Base-by-base conservation (phyloP, 1,140 invertebrate genomes). In the Hormaphis cornu region DNA sequence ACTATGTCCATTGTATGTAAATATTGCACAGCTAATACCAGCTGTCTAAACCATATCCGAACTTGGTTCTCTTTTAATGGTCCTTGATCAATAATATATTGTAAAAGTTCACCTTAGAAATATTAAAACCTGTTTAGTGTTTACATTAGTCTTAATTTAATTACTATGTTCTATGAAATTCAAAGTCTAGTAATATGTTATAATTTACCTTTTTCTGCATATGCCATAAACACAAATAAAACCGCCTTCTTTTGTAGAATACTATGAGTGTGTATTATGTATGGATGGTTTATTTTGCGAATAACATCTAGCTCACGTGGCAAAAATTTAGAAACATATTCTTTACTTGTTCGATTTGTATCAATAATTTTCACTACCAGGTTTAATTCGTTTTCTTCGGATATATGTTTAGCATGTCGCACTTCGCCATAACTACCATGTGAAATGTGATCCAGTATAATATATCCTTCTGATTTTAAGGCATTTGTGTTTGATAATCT, bases 301-400 rank as follows among this genome's bases (percentile, higher is more conserved):
- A 88, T 76, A 20, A 89, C 83, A 53, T 87, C 83, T 4, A 90
- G 77, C 77, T 91, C 89, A 20, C 89, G 78, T 0, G 88, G 87
- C 30, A 90, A 78, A 77, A 90, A 90, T 76, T 89, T 87, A 16
- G 56, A 40, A 33, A 63, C 48, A 54, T 63, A 71, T 14, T 63
- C 58, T 72, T 84, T 83, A 1, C 87, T 85, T 0, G 87, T 86
- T 71, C 83, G 83, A 3, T 80, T 77, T 2, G 83, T 84, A 74
- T 90, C 86, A 54, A 90, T 87, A 1, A 91, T 82, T 81, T 91
- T 91, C 72, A 86, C 87, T 1, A 86, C 86, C 71, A 87, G 20
- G 54, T 52, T 37, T 14, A 48, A 59, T 14, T 66, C 44, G 0
- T 44, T 33, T 5, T 50, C 26, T 54, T 70, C 42, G 14, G 28